Evolutionary conservation across 2,888 invertebrate genomes (phyloP), one percentile per base, ranked within the genome.

Genomic region (Agrotis segetum): DNA sequence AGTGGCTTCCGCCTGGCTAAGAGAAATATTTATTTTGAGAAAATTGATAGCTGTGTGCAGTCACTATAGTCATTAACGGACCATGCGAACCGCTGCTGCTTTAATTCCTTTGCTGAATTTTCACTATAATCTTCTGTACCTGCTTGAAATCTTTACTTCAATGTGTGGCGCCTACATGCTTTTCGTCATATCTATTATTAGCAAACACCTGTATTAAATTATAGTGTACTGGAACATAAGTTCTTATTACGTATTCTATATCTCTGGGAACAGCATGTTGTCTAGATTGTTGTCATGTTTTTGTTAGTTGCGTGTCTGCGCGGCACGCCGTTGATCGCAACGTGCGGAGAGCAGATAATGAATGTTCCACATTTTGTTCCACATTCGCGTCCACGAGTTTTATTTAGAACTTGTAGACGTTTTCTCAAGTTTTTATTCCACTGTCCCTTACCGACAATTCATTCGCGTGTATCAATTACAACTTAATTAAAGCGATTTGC

Each of bases 1-100:
- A 86, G 91, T 87, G 85, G 92, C 95, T 95, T 95, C 95, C 95
- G 95, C 93, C 88, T 94, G 86, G 88, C 89, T 89, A 88, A 89
- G 88, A 85, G 91, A 92, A 92, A 92, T 93, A 92, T 94, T 94
- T 95, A 94, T 94, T 94, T 94, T 92, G 88, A 90, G 91, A 84
- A 93, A 94, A 94, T 93, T 93, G 90, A 93, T 93, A 92, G 92
- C 86, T 90, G 83, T 85, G 84, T 85, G 77, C 82, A 86, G 82
- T 87, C 87, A 88, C 88, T 80, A 83, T 90, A 79, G 88, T 91
- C 90, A 92, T 94, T 92, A 93, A 85, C 84, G 77, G 83, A 84
- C 84, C 80, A 83, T 85, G 85, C 84, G 86, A 83, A 86, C 81
- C 81, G 72, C 77, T 55, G 53, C 65, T 58, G 69, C 60, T 79